Conservation (phyloP, 2,888 invertebrate genomes). For the Dicycla oo region DNA sequence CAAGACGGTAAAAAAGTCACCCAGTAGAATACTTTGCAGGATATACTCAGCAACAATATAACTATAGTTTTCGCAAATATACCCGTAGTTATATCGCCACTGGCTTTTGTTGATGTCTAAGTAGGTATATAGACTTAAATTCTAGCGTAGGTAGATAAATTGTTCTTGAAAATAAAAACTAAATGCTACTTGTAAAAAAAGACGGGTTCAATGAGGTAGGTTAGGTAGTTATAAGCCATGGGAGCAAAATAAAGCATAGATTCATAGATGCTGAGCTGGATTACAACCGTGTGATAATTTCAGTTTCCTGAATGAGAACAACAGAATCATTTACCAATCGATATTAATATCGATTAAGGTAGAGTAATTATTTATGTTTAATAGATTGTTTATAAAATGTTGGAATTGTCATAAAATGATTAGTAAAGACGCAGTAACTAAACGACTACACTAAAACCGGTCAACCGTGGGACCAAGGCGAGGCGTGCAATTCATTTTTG, state of each 20-base stretch:
- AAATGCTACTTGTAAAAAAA: not conserved
- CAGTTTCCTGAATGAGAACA: not conserved
- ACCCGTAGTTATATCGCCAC: too few species aligned
- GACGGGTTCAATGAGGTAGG: not conserved
- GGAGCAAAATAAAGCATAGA: constrained; percentile 9
- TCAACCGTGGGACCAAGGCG: constrained; percentile 43
- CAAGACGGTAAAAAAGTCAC: too few species aligned
- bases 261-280: not conserved
- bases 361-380: not conserved
- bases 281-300: not conserved
- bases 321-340: not conserved
- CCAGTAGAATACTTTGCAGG: not conserved
- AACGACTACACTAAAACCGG: constrained; percentile 43
- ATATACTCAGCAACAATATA: not conserved
- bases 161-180: not conserved
- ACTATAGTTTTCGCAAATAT: too few species aligned
- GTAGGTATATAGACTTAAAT: not conserved
- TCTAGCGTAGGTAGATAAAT: not conserved
- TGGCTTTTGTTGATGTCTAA: not conserved
- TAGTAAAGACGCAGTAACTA: constrained; percentile 19
- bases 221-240: not conserved
- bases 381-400: constrained; percentile 12
- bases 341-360: not conserved
- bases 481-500: constrained; percentile 24
- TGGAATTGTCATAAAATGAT: constrained; percentile 18